phyloP scores from a whole-genome alignment of 2,797 vertebrate species.

The Diplodus puntazzo region DNA sequence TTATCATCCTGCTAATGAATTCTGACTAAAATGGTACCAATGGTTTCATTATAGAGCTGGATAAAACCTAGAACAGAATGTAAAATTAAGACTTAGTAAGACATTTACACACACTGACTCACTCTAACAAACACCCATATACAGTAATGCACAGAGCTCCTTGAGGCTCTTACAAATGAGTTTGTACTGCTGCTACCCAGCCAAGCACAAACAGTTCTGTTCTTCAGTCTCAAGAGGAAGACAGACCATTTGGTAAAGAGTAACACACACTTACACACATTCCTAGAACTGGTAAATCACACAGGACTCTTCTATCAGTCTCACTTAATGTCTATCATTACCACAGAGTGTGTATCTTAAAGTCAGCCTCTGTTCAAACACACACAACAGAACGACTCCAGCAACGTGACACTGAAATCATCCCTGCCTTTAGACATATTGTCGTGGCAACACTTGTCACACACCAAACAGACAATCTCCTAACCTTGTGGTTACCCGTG shows the following conservation, averaged over 20 bases:
- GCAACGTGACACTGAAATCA: conserved; percentile 18
- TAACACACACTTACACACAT: conserved; percentile 37
- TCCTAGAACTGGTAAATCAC: conserved; percentile 41
- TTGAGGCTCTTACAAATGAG: conserved; percentile 5
- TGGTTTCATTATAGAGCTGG: not conserved
- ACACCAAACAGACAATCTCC: not conserved
- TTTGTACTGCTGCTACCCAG: conserved; percentile 3
- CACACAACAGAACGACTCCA: conserved; percentile 5
- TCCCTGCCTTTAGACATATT: conserved; percentile 6
- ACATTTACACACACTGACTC: not conserved
- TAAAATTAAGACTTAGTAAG: not conserved
- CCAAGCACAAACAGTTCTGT: conserved; percentile 48
- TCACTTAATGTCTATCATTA: conserved; percentile 28
- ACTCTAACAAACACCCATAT: not conserved
- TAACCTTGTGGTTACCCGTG: not conserved
- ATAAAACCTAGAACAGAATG: no score
- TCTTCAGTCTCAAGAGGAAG: conserved; percentile 12
- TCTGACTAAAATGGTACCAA: not conserved
- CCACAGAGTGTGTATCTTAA: conserved; percentile 16
- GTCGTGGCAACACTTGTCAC: conserved; percentile 13
- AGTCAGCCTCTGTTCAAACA: conserved; percentile 17
- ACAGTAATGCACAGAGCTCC: not conserved
- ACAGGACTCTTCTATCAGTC: conserved; percentile 21
- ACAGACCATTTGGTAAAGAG: conserved; percentile 11
- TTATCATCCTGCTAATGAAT: not conserved